Conservation (phyloP, 1,140 invertebrate genomes). For the Ceratosolen fusciceps region DNA sequence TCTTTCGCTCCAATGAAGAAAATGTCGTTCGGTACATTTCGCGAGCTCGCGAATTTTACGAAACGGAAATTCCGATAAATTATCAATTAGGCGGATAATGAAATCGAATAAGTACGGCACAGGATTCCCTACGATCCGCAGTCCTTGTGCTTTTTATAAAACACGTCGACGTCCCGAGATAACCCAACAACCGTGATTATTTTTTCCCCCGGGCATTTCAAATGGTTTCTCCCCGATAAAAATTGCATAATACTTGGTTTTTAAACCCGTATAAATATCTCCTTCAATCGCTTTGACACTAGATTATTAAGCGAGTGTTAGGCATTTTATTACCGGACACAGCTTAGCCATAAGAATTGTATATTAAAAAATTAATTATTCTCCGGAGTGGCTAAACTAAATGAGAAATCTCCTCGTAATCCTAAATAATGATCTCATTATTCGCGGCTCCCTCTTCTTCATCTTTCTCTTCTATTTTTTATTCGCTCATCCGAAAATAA, state of each 20-base stretch:
- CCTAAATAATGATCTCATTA: neutral
- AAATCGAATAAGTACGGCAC: neutral
- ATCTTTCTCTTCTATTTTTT: neutral
- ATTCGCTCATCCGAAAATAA: too few species aligned
- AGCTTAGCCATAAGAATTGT: neutral
- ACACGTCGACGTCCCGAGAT: neutral
- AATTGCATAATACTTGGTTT: neutral
- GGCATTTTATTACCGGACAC: neutral
- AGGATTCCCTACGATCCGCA: neutral
- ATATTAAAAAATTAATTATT: constrained; percentile 1
- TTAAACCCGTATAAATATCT: neutral
- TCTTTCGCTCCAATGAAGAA: neutral
- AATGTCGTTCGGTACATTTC: neutral
- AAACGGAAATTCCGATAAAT: neutral
- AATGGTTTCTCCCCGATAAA: neutral
- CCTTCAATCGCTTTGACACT: neutral
- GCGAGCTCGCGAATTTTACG: neutral
- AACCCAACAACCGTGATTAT: neutral
- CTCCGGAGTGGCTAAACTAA: neutral
- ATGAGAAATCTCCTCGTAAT: neutral
- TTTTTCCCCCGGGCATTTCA: neutral
- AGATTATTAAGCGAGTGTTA: neutral
- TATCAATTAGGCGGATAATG: neutral
- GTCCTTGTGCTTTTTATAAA: neutral
- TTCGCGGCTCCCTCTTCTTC: neutral